These are phyloP conservation scores for Apolygus lucorum DNA, from an alignment of 1,140 invertebrate species.

Conservation along the genomic window DNA sequence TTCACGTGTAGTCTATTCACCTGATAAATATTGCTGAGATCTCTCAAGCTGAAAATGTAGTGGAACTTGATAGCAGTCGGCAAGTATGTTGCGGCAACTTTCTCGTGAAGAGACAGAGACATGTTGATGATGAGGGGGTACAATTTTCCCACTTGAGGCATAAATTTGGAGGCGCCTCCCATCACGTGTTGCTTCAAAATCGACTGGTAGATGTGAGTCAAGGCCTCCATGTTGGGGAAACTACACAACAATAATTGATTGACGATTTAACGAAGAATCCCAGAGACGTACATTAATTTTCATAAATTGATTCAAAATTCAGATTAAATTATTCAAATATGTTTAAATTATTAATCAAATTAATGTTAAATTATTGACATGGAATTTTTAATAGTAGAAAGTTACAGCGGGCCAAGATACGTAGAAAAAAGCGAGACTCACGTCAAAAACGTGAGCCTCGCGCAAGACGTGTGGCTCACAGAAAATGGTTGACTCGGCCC, in stretches of 20 bases:
- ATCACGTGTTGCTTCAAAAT: slow-evolving; percentile 70
- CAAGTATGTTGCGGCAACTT: slow-evolving; percentile 64
- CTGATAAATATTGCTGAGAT: slow-evolving; percentile 84
- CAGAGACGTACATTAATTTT: not conserved
- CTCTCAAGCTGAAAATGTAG: slow-evolving; percentile 87
- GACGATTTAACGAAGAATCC: no score
- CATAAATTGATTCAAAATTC: not conserved
- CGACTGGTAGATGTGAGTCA: slow-evolving; percentile 72
- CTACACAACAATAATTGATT: slow-evolving; percentile 42
- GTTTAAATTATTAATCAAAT: no score
- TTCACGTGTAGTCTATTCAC: no score
- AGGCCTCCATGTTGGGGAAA: slow-evolving; percentile 70
- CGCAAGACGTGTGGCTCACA: no score
- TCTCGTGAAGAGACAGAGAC: slow-evolving; percentile 68
- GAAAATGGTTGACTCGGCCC: no score
- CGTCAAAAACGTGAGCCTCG: no score
- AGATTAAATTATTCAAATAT: no score
- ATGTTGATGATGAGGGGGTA: slow-evolving; percentile 54
- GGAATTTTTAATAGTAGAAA: no score
- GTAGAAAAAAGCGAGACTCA: no score
- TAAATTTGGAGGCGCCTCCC: slow-evolving; percentile 58
- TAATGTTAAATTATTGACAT: no score
- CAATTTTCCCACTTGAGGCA: slow-evolving; percentile 48
- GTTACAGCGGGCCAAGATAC: no score
- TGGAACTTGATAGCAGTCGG: slow-evolving; percentile 93